Conservation (phyloP, 1,140 invertebrate species). For the Colletes latitarsis region DNA sequence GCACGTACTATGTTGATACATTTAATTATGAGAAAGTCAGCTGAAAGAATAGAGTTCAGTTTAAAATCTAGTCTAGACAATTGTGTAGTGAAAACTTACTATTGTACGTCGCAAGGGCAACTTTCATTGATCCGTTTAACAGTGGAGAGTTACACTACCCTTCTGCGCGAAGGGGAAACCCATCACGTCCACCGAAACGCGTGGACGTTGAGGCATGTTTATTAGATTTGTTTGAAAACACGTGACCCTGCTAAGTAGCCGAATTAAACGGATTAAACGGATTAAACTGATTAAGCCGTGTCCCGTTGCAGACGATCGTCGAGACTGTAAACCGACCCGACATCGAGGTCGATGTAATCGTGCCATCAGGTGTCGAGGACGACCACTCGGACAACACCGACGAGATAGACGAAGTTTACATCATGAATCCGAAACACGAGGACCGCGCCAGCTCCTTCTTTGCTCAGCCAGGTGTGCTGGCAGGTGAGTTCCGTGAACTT, state of each 20-base stretch:
- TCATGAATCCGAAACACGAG: constrained; percentile 90
- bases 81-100: too few relatives aligned
- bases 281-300: constrained; percentile 50
- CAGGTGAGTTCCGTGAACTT: constrained; percentile 84
- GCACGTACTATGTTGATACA: too few relatives aligned
- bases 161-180: background rate
- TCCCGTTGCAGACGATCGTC: constrained; percentile 68
- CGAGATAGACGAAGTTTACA: constrained; percentile 83
- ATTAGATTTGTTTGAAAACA: constrained; percentile 52
- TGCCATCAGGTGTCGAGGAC: constrained; percentile 68
- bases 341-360: constrained; percentile 73
- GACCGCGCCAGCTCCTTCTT: constrained; percentile 94
- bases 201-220: constrained; percentile 15
- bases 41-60: too few relatives aligned
- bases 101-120: background rate
- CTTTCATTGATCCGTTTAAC: constrained; percentile 9
- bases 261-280: constrained; percentile 56
- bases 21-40: too few relatives aligned
- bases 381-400: constrained; percentile 71
- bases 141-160: background rate
- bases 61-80: too few relatives aligned
- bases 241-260: background rate
- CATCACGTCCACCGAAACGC: background rate
- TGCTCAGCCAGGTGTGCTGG: constrained; percentile 95
- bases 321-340: constrained; percentile 73